Conservation (phyloP, 23 tunicate genomes). For the Trididemnum miniatum region DNA sequence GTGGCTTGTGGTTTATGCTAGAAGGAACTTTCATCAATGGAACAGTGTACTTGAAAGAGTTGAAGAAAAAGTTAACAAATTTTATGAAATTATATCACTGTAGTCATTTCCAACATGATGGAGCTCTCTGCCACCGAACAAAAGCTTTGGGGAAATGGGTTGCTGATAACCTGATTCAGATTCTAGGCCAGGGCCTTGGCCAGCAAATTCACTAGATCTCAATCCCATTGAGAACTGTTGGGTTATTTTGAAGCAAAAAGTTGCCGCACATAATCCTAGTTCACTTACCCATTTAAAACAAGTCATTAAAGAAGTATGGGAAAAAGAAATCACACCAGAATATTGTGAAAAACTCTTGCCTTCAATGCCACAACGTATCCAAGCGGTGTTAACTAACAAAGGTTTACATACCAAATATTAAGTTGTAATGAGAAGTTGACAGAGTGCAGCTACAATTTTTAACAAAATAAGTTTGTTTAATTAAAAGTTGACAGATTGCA, state of each 20-base stretch:
- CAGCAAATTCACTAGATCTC: slow-evolving; percentile 19
- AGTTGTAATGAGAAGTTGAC: too few species aligned
- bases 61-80: not conserved
- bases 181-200: slow-evolving; percentile 2
- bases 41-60: too few species aligned
- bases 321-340: not conserved
- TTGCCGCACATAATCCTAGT: slow-evolving; percentile 7
- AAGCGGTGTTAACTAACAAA: not conserved
- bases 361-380: not conserved
- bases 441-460: too few species aligned
- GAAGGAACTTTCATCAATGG: too few species aligned
- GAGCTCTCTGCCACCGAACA: slow-evolving; percentile 2
- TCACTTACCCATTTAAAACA: not conserved
- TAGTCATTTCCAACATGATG: not conserved
- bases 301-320: not conserved
- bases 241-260: slow-evolving; percentile 5
- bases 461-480: not conserved
- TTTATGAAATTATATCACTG: not conserved
- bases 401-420: not conserved
- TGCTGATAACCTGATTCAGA: not conserved
- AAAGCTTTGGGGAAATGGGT: not conserved
- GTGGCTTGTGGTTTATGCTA: not conserved
- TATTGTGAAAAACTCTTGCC: not conserved
- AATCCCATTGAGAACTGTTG: slow-evolving; percentile 17
- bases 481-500: not conserved